A percentile compares a stretch with the other conserved stretches of the same genome.
These are phyloP conservation scores for Oligia fasciuncula DNA, from an alignment of 2,888 invertebrate species.

Conservation along the genomic window DNA sequence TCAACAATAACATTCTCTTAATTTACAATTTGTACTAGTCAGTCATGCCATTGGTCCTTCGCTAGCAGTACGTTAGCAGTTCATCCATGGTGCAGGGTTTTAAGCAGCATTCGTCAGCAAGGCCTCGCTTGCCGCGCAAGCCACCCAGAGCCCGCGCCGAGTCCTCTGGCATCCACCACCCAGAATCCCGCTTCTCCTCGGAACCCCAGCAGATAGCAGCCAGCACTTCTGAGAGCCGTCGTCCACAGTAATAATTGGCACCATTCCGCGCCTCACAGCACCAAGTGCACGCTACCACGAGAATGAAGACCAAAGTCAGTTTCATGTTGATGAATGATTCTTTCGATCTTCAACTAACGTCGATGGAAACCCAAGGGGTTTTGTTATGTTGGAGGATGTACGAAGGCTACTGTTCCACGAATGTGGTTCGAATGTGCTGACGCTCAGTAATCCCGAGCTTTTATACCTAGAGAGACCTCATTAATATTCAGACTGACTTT, in stretches of 20 bases:
- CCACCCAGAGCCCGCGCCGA: slow-evolving; percentile 29
- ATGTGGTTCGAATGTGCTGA: slow-evolving; percentile 42
- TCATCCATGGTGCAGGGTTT: slow-evolving; percentile 66
- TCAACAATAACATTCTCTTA: slow-evolving; percentile 4
- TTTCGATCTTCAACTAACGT: neutral
- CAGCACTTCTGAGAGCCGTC: slow-evolving; percentile 40
- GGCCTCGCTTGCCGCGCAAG: slow-evolving; percentile 59
- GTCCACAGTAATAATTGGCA: slow-evolving; percentile 51
- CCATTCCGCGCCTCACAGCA: slow-evolving; percentile 32
- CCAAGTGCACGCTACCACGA: slow-evolving; percentile 28
- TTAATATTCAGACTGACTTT: slow-evolving; percentile 49
- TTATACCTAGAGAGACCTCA: slow-evolving; percentile 45
- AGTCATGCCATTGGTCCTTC: neutral
- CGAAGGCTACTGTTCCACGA: slow-evolving; percentile 14
- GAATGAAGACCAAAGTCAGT: slow-evolving; percentile 32
- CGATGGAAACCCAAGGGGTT: slow-evolving; percentile 4
- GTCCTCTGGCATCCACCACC: slow-evolving; percentile 35
- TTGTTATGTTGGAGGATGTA: neutral
- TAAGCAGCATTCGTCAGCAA: slow-evolving; percentile 70
- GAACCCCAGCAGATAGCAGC: slow-evolving; percentile 44
- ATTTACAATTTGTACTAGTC: slow-evolving; percentile 10
- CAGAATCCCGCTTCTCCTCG: slow-evolving; percentile 45
- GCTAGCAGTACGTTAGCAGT: slow-evolving; percentile 64
- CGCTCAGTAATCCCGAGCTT: slow-evolving; percentile 17
- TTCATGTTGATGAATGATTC: slow-evolving; percentile 36